Evolutionary conservation across 1,140 invertebrate species (phyloP).

Genomic region (Tetramorium simillimum): DNA sequence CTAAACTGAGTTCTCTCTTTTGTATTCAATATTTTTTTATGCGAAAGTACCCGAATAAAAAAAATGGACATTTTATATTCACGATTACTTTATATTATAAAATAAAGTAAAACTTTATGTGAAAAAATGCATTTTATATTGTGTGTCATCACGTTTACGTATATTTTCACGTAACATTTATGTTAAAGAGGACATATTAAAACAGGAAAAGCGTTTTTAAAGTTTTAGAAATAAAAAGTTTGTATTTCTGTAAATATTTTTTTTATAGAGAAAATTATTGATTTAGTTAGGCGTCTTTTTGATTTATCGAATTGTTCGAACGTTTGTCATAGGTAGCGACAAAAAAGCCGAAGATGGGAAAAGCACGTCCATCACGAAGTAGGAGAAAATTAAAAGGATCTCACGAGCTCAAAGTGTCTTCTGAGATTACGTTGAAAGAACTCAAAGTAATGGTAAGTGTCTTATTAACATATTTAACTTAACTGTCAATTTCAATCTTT

Average conservation of each 20-base stretch:
- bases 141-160: neutral
- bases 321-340: conserved; percentile 71
- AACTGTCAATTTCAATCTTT: neutral
- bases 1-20: neutral
- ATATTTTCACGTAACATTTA: neutral
- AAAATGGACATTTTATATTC: neutral
- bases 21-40: neutral
- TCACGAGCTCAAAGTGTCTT: conserved; percentile 83
- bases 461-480: neutral
- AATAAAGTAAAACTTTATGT: no score
- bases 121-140: neutral
- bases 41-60: neutral
- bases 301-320: neutral
- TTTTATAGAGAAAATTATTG: neutral
- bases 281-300: neutral
- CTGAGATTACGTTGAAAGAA: conserved; percentile 82
- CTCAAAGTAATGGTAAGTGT: conserved; percentile 83
- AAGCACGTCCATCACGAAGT: conserved; percentile 77
- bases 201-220: neutral
- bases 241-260: neutral
- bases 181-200: neutral
- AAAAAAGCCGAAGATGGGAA: conserved; percentile 77
- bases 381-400: conserved; percentile 83
- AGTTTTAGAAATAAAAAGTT: neutral
- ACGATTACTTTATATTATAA: neutral